These are phyloP conservation scores for Amiota communis DNA, from an alignment of 2,888 invertebrate genomes.

Conservation along the genomic window DNA sequence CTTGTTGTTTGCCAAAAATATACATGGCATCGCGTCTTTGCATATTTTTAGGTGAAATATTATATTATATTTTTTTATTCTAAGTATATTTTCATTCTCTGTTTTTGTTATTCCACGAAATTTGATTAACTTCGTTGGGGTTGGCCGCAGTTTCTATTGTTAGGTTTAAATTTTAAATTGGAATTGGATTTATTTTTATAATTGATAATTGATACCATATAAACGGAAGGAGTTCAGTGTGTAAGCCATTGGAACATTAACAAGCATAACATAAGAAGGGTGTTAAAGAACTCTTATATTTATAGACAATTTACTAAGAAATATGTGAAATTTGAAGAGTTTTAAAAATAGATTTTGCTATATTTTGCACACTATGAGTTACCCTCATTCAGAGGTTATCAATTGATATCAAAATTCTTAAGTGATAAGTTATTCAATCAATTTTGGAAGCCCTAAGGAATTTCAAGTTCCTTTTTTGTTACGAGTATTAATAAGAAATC, in stretches of 20 bases:
- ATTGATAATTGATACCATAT: conserved; percentile 9
- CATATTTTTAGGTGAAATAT: conserved; percentile 4
- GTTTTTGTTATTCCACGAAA: conserved; percentile 12
- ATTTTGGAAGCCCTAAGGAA: too few relatives aligned
- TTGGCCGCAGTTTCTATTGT: not conserved
- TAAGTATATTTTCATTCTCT: not conserved
- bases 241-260: not conserved
- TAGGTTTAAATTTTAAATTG: not conserved
- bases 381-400: not conserved
- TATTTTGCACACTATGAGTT: not conserved
- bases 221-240: not conserved
- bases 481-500: too few relatives aligned
- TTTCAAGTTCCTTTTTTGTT: too few relatives aligned
- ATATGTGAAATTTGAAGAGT: too few relatives aligned
- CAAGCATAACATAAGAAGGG: not conserved
- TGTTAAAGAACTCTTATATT: not conserved
- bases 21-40: not conserved
- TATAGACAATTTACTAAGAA: too few relatives aligned
- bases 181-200: conserved; percentile 3
- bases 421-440: too few relatives aligned
- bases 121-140: not conserved
- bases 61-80: not conserved
- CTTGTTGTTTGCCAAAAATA: conserved; percentile 10
- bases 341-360: not conserved
- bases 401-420: too few relatives aligned